Base-by-base conservation (phyloP, 2,888 invertebrate genomes). In the Hydriomena furcata region DNA sequence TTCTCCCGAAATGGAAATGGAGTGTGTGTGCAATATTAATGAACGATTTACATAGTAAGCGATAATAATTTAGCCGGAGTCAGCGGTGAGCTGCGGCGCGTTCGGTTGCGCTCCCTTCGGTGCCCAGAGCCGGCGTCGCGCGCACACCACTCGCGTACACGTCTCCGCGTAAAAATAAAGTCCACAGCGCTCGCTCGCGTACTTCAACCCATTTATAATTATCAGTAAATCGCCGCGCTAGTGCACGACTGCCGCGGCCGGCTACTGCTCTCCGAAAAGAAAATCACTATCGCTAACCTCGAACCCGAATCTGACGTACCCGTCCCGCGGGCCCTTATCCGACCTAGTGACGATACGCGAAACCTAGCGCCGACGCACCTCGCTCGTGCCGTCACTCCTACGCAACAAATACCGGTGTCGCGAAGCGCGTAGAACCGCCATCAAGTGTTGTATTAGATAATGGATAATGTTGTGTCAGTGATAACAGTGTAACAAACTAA, bases 121-220 rank as follows among this genome's bases (percentile, higher is more conserved):
- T 72, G 69, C 71, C 65, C 76, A 71, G 71, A 69, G 74, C 61
- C 68, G 67, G 70, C 61, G 70, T 65, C 82, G 82, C 77, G 82
- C 78, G 81, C 84, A 82, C 84, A 76, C 73, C 79, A 78, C 81
- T 82, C 84, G 84, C 75, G 75, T 79, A 78, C 82, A 77, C 82
- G 88, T 83, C 87, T 84, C 86, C 82, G 89, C 82, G 79, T 89
- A 89, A 89, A 90, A 90, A 90, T 90, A 90, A 89, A 88, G 86
- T 88, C 87, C 68, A 82, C 83, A 68, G 79, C 75, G 81, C 77
- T 78, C 83, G 83, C 83, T 79, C 79, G 86, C 81, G 87, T 78
- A 90, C 88, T 88, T 86, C 83, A 80, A 84, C 80, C 78, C 81
- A 85, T 88, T 87, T 89, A 88, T 85, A 89, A 90, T 90, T 89